Conservation (phyloP, 2,888 invertebrate genomes). For the Horisme vitalbata region DNA sequence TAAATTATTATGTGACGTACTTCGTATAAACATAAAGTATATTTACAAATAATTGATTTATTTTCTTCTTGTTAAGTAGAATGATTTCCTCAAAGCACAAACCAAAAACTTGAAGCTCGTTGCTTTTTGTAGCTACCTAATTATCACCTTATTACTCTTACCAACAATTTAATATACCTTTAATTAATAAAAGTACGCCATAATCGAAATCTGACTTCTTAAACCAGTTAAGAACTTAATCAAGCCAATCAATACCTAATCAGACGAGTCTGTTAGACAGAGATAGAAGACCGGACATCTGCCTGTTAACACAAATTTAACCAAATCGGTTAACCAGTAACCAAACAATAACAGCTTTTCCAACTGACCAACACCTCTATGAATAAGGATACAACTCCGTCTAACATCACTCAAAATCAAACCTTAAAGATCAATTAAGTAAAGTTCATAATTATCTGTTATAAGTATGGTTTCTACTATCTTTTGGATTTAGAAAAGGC, state of each 20-base stretch:
- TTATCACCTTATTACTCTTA: too few species aligned
- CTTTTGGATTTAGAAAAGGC: constrained; percentile 28
- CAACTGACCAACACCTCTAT: constrained; percentile 64
- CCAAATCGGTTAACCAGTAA: constrained; percentile 82
- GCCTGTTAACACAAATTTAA: constrained; percentile 79
- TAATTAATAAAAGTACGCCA: constrained; percentile 7
- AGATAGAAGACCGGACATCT: constrained; percentile 66
- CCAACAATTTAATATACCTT: constrained; percentile 1
- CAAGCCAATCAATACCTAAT: constrained; percentile 71
- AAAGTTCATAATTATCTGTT: constrained; percentile 28
- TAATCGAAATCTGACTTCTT: constrained; percentile 35
- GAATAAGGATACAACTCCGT: constrained; percentile 31
- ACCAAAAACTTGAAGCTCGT: too few species aligned
- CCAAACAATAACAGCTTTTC: constrained; percentile 82
- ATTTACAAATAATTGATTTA: too few species aligned
- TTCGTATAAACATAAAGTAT: too few species aligned
- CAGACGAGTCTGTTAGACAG: constrained; percentile 49
- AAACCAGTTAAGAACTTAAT: constrained; percentile 62
- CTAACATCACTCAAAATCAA: constrained; percentile 21
- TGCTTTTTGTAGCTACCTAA: too few species aligned
- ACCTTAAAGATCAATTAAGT: not conserved
- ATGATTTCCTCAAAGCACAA: not conserved
- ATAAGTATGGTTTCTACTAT: constrained; percentile 24
- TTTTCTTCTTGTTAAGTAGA: too few species aligned
- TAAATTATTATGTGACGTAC: too few species aligned